Evolutionary conservation across 2,888 invertebrate species (phyloP).

Genomic region (Apotomis turbidana): DNA sequence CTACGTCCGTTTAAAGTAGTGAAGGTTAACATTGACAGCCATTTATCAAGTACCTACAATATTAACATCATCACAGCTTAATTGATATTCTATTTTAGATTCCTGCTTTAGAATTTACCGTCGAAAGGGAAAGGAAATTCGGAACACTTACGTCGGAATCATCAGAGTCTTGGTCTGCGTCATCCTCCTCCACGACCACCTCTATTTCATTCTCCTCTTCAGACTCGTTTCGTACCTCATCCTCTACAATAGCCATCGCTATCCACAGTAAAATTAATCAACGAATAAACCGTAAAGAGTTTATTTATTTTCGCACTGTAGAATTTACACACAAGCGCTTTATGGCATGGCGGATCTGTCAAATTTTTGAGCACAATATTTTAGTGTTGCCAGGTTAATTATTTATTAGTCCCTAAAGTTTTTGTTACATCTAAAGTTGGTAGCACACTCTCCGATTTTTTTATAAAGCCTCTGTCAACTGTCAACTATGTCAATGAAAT

Average conservation of each 20-base stretch:
- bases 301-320: slow-evolving; percentile 41
- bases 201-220: slow-evolving; percentile 79
- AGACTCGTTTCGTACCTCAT: slow-evolving; percentile 76
- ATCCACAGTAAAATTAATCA: slow-evolving; percentile 50
- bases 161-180: slow-evolving; percentile 73
- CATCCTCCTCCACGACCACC: slow-evolving; percentile 75
- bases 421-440: neutral
- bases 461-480: no score
- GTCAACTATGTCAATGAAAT: no score
- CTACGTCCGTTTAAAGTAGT: neutral
- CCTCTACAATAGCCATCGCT: slow-evolving; percentile 78
- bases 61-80: neutral
- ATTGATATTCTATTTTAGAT: neutral
- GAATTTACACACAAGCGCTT: slow-evolving; percentile 49
- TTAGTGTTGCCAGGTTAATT: slow-evolving; percentile 22
- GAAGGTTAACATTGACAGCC: slow-evolving; percentile 8
- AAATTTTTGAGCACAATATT: slow-evolving; percentile 39
- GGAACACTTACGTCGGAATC: slow-evolving; percentile 71
- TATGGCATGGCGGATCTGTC: slow-evolving; percentile 53
- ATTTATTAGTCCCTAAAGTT: neutral
- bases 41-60: slow-evolving; percentile 10
- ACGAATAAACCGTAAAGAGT: slow-evolving; percentile 36
- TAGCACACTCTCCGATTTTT: no score
- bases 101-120: neutral
- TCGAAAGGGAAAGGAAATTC: slow-evolving; percentile 21